These are phyloP conservation scores for Zaprionus capensis DNA, from an alignment of 1,140 invertebrate genomes.

Conservation along the genomic window DNA sequence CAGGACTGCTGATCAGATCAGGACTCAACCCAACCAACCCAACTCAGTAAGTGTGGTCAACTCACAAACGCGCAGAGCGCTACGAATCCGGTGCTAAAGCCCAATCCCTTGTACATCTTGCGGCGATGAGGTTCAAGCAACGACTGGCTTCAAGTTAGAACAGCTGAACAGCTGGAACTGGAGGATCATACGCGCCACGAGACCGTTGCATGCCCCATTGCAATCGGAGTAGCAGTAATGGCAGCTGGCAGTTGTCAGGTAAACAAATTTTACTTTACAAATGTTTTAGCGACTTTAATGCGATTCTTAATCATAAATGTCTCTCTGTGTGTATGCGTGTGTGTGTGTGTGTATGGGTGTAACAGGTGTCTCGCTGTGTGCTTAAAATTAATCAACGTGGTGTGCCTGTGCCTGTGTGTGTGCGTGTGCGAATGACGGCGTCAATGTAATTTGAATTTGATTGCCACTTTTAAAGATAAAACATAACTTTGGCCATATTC, in stretches of 20 bases:
- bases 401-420: constrained; percentile 11
- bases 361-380: constrained; percentile 2
- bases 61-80: constrained; percentile 56
- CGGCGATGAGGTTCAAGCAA: constrained; percentile 2
- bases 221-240: constrained; percentile 38
- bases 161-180: background rate
- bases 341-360: constrained; percentile 15
- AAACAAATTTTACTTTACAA: constrained; percentile 77
- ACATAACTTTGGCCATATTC: constrained; percentile 28
- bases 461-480: constrained; percentile 31
- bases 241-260: constrained; percentile 48
- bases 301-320: constrained; percentile 68
- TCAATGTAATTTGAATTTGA: constrained; percentile 8
- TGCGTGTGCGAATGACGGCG: background rate
- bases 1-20: background rate
- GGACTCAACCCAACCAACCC: too few species aligned
- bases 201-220: constrained; percentile 14
- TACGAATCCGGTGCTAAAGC: constrained; percentile 41
- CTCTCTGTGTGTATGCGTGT: constrained; percentile 17
- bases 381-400: constrained; percentile 72
- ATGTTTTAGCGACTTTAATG: constrained; percentile 75
- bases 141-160: constrained; percentile 13
- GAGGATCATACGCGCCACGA: constrained; percentile 6
- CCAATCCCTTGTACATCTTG: constrained; percentile 56
- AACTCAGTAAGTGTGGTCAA: background rate